phyloP scores from a whole-genome alignment of 1,140 invertebrate genomes.

The Heliconius hewitsoni region DNA sequence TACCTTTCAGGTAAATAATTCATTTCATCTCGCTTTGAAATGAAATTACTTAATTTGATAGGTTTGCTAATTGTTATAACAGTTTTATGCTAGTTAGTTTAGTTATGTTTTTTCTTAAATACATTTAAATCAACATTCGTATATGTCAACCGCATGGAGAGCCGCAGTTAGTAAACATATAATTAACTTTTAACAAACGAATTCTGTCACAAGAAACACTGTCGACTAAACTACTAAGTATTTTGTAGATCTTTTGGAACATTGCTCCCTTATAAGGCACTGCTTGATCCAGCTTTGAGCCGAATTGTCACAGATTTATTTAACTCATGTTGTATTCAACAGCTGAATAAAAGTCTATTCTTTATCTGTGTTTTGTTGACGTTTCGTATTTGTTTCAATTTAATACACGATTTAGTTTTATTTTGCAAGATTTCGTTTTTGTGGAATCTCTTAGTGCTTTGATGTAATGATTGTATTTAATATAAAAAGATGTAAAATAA shows the following conservation, averaged over 20 bases:
- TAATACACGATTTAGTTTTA: constrained; percentile 4
- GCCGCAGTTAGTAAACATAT: too few species aligned
- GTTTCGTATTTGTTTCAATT: constrained; percentile 11
- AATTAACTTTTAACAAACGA: not conserved
- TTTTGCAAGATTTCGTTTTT: not conserved
- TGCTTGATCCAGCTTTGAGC: not conserved
- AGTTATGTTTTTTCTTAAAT: too few species aligned
- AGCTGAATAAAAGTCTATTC: not conserved
- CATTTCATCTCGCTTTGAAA: too few species aligned
- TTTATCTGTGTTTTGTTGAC: constrained; percentile 3
- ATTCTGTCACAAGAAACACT: not conserved
- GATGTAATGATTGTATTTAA: not conserved
- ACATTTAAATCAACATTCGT: too few species aligned
- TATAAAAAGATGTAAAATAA: too few species aligned
- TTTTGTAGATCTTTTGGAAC: not conserved
- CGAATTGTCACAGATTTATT: constrained; percentile 12
- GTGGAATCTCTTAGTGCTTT: not conserved
- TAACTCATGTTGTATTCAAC: constrained; percentile 12
- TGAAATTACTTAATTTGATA: too few species aligned
- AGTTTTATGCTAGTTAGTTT: too few species aligned
- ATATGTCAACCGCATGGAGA: too few species aligned
- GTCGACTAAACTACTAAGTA: not conserved
- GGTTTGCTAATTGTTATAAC: too few species aligned
- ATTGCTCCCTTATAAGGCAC: not conserved
- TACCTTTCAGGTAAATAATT: too few species aligned